Evolutionary conservation across 2,888 invertebrate genomes (phyloP).

Genomic region (Spilarctia lutea): DNA sequence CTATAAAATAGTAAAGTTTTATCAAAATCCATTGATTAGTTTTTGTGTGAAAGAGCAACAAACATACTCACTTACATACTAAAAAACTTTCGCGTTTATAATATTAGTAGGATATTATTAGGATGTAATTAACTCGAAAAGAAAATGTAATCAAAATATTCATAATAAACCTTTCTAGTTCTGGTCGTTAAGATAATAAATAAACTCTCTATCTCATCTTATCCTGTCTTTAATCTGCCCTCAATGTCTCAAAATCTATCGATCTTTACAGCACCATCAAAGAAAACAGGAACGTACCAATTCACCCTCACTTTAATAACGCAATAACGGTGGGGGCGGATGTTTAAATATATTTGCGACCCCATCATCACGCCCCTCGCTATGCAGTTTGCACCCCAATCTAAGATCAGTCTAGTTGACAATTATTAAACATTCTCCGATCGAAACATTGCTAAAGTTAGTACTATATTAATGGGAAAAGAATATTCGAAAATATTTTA

Average conservation of each 20-base stretch:
- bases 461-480: neutral
- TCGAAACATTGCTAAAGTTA: slow-evolving; percentile 35
- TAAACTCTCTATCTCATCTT: slow-evolving; percentile 4
- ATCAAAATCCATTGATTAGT: too few species aligned
- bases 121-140: neutral
- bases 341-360: slow-evolving; percentile 73
- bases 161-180: neutral
- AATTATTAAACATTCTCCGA: slow-evolving; percentile 53
- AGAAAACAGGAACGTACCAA: slow-evolving; percentile 44
- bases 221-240: slow-evolving; percentile 8
- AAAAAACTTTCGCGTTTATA: too few species aligned
- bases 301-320: slow-evolving; percentile 60
- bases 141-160: neutral
- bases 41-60: too few species aligned
- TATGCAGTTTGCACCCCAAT: slow-evolving; percentile 37
- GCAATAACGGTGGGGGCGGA: slow-evolving; percentile 67
- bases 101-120: too few species aligned
- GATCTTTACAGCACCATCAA: slow-evolving; percentile 49
- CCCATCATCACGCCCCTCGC: slow-evolving; percentile 45
- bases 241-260: slow-evolving; percentile 45
- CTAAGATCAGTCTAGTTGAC: slow-evolving; percentile 51
- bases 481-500: neutral
- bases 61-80: too few species aligned
- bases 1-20: too few species aligned
- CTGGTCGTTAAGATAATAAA: neutral